Conservation (phyloP, 1,140 invertebrate species). For the Scylla paramamosain region DNA sequence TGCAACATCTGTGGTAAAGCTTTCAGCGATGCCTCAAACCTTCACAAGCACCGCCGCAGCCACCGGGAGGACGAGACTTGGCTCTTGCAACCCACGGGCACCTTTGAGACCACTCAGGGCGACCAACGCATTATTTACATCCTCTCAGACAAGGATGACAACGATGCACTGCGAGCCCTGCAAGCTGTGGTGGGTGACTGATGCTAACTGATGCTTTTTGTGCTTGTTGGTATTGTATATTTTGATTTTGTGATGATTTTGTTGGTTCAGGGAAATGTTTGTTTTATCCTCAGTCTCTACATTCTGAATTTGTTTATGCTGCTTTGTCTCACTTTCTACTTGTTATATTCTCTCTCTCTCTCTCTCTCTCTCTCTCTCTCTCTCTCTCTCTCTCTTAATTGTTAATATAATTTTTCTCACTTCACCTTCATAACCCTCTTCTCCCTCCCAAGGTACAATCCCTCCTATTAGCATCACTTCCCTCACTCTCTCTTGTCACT, state of each 20-base stretch:
- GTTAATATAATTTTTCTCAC: no score
- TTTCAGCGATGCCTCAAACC: slow-evolving; percentile 81
- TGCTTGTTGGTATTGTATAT: neutral
- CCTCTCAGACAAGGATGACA: slow-evolving; percentile 72
- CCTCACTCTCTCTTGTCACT: no score
- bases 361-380: no score
- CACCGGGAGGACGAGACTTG: slow-evolving; percentile 63
- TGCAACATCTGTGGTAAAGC: slow-evolving; percentile 94
- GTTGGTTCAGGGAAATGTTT: no score
- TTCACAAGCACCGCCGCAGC: slow-evolving; percentile 55
- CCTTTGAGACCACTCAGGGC: slow-evolving; percentile 41
- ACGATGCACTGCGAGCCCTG: slow-evolving; percentile 62
- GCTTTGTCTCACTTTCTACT: no score
- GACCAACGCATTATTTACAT: slow-evolving; percentile 74
- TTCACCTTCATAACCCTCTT: no score
- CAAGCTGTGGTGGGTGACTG: slow-evolving; percentile 62
- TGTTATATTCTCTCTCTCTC: no score
- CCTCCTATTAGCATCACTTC: no score
- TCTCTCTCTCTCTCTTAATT: no score
- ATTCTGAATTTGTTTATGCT: no score
- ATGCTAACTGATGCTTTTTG: neutral
- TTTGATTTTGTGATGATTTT: neutral
- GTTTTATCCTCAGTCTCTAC: no score
- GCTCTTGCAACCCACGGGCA: slow-evolving; percentile 32
- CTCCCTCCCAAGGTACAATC: no score